Percentiles rank a stretch among this genome's conserved stretches.
phyloP scores from a whole-genome alignment of 2,888 invertebrate genomes.

The Melitaea athalia region DNA sequence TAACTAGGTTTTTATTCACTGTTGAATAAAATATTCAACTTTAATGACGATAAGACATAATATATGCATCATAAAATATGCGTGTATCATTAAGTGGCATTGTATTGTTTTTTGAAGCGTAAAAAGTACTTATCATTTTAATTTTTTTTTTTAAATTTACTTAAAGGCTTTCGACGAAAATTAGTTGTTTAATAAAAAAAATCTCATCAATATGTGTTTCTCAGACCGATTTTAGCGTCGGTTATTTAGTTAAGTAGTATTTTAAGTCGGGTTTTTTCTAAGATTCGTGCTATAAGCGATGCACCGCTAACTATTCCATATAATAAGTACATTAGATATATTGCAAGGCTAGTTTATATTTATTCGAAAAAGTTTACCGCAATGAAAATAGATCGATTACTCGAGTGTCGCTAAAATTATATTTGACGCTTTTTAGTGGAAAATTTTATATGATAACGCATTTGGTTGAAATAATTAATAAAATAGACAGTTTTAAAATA shows the following conservation, averaged over 20 bases:
- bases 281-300: conserved; percentile 46
- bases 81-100: too few relatives aligned
- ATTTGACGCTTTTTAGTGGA: not conserved
- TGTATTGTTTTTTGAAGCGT: not conserved
- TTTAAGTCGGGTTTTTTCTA: conserved; percentile 57
- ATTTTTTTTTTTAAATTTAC: not conserved
- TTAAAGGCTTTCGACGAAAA: not conserved
- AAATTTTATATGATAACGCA: conserved; percentile 7
- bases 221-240: conserved; percentile 51
- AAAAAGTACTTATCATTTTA: not conserved
- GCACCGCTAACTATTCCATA: conserved; percentile 51
- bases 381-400: not conserved
- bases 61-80: too few relatives aligned
- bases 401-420: not conserved
- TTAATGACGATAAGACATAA: too few relatives aligned
- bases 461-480: not conserved
- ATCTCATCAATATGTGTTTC: conserved; percentile 11
- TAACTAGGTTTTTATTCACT: too few relatives aligned
- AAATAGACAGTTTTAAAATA: not conserved
- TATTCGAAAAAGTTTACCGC: not conserved
- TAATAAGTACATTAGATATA: conserved; percentile 50
- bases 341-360: conserved; percentile 16
- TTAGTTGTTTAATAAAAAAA: not conserved
- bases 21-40: too few relatives aligned
- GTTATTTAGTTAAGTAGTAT: conserved; percentile 54